A percentile compares a stretch with the other conserved stretches of the same genome.
These are phyloP conservation scores for Emmelina monodactyla DNA, from an alignment of 2,888 invertebrate genomes.

Conservation along the genomic window DNA sequence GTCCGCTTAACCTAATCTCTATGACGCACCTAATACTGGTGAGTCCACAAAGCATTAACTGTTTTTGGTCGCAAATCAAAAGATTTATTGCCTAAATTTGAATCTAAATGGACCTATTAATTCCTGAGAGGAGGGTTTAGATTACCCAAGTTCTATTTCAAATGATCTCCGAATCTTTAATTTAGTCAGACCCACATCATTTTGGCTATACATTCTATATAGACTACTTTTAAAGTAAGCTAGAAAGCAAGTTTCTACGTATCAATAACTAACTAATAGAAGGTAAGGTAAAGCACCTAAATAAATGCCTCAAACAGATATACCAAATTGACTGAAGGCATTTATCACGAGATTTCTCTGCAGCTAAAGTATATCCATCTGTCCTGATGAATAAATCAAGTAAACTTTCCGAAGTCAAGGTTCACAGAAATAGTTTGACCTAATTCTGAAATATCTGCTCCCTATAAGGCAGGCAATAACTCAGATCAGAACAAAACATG, in stretches of 20 bases:
- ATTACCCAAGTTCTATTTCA: neutral
- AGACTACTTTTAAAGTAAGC: too few species aligned
- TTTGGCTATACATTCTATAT: too few species aligned
- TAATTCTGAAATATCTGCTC: conserved; percentile 22
- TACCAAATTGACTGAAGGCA: neutral
- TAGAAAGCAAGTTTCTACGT: too few species aligned
- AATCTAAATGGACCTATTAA: neutral
- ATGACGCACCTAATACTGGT: neutral
- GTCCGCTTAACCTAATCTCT: too few species aligned
- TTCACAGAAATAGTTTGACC: conserved; percentile 33
- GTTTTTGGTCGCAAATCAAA: neutral
- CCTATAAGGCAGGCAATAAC: conserved; percentile 23
- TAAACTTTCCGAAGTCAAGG: conserved; percentile 23
- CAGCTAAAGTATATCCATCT: conserved; percentile 1
- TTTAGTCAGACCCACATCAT: too few species aligned
- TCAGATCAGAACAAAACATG: conserved; percentile 33
- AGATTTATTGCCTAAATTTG: conserved; percentile 1
- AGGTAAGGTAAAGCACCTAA: too few species aligned
- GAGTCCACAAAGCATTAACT: too few species aligned
- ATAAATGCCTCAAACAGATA: too few species aligned
- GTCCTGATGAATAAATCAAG: conserved; percentile 23
- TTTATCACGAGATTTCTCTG: neutral
- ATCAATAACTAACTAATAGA: too few species aligned
- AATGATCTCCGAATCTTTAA: neutral
- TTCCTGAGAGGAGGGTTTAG: neutral